A percentile compares a stretch with the other conserved stretches of the same genome.
phyloP scores from a whole-genome alignment of 2,888 invertebrate genomes.

The Cerastoderma edule region DNA sequence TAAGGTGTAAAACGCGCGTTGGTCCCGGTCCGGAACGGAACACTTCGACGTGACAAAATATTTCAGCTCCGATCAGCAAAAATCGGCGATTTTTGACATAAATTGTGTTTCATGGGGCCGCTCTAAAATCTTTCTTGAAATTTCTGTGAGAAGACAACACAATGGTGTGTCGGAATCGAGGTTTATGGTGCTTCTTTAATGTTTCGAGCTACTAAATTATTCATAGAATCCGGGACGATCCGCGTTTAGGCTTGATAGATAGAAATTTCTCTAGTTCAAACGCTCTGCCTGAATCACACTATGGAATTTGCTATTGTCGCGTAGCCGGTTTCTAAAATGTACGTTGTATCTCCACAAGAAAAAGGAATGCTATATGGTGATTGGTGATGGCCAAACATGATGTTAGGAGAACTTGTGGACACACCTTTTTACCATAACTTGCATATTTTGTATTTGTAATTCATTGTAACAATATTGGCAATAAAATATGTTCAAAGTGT shows the following conservation, averaged over 20 bases:
- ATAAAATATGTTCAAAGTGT: too few species aligned
- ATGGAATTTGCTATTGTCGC: too few species aligned
- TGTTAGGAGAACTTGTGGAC: too few species aligned
- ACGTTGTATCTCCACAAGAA: too few species aligned
- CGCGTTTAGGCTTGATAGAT: constrained; percentile 26
- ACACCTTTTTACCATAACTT: too few species aligned
- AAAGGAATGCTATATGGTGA: too few species aligned
- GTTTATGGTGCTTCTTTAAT: constrained; percentile 45
- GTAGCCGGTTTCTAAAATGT: too few species aligned
- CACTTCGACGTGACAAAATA: constrained; percentile 21
- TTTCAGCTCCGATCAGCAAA: constrained; percentile 13
- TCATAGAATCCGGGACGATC: constrained; percentile 24
- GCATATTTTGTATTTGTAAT: too few species aligned
- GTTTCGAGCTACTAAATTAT: constrained; percentile 28
- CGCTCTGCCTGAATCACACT: too few species aligned
- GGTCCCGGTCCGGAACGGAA: constrained; percentile 8
- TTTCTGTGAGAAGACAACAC: constrained; percentile 31
- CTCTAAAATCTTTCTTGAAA: constrained; percentile 44
- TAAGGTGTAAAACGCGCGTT: constrained; percentile 19
- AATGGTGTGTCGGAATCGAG: constrained; percentile 35
- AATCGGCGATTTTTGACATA: constrained; percentile 31
- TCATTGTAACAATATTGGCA: too few species aligned
- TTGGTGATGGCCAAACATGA: too few species aligned
- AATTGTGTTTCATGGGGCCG: constrained; percentile 40
- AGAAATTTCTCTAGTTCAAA: constrained; percentile 3